These are phyloP conservation scores for Teleogryllus oceanicus DNA, from an alignment of 2,888 invertebrate species.

Conservation along the genomic window DNA sequence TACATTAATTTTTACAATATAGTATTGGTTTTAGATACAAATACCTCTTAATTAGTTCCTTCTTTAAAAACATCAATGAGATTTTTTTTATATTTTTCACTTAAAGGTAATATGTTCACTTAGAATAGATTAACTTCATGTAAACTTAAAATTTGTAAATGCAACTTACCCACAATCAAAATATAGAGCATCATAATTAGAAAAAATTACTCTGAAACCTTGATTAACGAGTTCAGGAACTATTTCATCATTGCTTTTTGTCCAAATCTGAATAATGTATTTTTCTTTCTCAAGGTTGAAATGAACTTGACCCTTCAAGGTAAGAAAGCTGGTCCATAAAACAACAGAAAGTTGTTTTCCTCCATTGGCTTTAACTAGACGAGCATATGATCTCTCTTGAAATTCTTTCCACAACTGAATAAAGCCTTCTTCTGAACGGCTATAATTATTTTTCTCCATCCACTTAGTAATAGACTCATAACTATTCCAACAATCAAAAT, in stretches of 20 bases:
- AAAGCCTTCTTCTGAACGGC: constrained; percentile 48
- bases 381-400: constrained; percentile 37
- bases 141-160: too few relatives aligned
- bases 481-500: constrained; percentile 70
- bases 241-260: constrained; percentile 58
- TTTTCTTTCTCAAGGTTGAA: constrained; percentile 65
- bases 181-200: constrained; percentile 83
- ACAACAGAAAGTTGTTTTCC: constrained; percentile 56
- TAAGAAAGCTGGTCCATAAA: constrained; percentile 79
- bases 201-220: constrained; percentile 73
- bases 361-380: constrained; percentile 32
- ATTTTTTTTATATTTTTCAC: neutral
- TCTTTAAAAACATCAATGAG: neutral
- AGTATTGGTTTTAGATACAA: neutral
- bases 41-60: neutral
- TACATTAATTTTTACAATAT: neutral
- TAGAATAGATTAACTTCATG: too few relatives aligned
- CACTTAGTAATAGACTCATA: constrained; percentile 57
- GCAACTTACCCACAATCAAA: constrained; percentile 68
- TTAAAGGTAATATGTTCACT: neutral
- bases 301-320: constrained; percentile 61
- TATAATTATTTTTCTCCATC: constrained; percentile 40
- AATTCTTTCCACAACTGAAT: constrained; percentile 42
- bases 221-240: constrained; percentile 62
- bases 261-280: constrained; percentile 84